Evolutionary conservation across 2,888 invertebrate species (phyloP).

Genomic region (Hemaris fuciformis): DNA sequence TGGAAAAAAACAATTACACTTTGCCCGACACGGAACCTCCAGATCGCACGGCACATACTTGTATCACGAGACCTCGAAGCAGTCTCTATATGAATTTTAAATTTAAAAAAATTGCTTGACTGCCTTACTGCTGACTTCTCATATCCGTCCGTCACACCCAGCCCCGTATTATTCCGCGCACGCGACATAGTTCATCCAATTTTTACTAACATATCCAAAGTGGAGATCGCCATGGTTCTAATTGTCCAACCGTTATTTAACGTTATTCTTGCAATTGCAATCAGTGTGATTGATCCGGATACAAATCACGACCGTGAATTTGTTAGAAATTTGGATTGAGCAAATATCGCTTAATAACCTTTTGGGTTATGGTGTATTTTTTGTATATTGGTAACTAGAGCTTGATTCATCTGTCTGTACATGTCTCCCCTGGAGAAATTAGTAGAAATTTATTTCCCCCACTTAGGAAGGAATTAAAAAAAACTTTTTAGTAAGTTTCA

Average conservation of each 20-base stretch:
- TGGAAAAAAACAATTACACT: no score
- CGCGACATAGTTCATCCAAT: conserved; percentile 39
- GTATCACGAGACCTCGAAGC: no score
- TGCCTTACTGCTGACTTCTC: conserved; percentile 1
- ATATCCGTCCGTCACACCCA: not conserved
- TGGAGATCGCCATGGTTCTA: conserved; percentile 9
- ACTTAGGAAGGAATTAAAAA: no score
- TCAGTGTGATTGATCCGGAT: not conserved
- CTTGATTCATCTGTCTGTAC: no score
- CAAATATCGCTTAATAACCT: no score
- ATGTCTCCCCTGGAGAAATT: no score
- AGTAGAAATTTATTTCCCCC: no score
- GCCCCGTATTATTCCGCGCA: conserved; percentile 33
- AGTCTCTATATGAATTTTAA: no score
- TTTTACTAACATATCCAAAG: conserved; percentile 22
- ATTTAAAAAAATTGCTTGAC: not conserved
- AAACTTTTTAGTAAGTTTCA: no score
- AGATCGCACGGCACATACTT: no score
- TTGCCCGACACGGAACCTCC: no score
- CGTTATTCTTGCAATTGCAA: conserved; percentile 24
- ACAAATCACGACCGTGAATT: not conserved
- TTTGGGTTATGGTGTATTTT: not conserved
- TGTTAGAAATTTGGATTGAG: not conserved
- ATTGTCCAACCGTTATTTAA: conserved; percentile 33
- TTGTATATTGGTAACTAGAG: no score